These are phyloP conservation scores for Amphipoea lucens DNA, from an alignment of 2,888 invertebrate species.

Conservation along the genomic window DNA sequence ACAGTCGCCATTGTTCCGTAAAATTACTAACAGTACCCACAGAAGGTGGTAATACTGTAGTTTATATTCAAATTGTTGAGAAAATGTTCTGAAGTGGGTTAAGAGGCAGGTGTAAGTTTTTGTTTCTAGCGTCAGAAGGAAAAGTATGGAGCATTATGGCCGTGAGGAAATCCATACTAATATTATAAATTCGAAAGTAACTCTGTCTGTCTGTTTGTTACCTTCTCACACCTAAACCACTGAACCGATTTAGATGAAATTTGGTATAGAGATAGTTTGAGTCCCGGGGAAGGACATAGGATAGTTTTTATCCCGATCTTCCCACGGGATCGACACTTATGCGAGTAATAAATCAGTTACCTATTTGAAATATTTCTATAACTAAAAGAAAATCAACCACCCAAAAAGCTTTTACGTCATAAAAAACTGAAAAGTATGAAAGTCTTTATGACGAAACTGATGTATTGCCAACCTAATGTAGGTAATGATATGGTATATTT, in stretches of 20 bases:
- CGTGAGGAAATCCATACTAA: neutral
- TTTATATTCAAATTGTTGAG: slow-evolving; percentile 46
- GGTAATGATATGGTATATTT: neutral
- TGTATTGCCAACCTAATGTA: too few relatives aligned
- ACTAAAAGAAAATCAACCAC: neutral
- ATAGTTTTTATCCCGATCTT: too few relatives aligned
- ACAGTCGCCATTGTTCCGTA: slow-evolving; percentile 58
- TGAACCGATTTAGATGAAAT: too few relatives aligned
- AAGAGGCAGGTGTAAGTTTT: neutral
- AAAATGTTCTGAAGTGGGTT: slow-evolving; percentile 22
- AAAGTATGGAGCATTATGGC: neutral
- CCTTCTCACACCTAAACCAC: too few relatives aligned
- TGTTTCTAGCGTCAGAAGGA: neutral
- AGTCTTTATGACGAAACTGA: neutral
- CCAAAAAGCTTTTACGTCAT: neutral
- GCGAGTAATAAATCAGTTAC: neutral
- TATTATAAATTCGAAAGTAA: too few relatives aligned
- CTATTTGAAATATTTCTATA: neutral
- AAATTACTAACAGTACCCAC: slow-evolving; percentile 49
- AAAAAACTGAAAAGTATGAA: neutral
- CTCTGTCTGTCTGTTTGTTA: too few relatives aligned
- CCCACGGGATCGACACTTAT: too few relatives aligned
- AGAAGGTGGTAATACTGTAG: slow-evolving; percentile 32
- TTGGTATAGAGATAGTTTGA: too few relatives aligned
- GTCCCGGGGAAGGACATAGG: too few relatives aligned